Evolutionary conservation across 2,113 vertebrate species (phyloP).

Genomic region (Caranx melampygus): DNA sequence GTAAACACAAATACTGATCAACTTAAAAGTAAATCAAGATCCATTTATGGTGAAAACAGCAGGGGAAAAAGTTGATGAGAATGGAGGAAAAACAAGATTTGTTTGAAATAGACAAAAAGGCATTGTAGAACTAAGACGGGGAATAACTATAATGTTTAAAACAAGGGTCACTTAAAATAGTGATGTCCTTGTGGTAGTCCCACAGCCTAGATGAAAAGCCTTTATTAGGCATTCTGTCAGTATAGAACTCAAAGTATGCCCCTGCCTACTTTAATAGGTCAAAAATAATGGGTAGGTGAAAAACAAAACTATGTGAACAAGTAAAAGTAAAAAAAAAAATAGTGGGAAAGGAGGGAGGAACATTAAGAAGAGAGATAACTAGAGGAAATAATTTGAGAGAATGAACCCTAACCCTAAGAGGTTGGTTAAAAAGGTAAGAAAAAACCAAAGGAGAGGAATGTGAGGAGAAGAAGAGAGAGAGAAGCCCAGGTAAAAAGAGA

Average conservation of each 20-base stretch:
- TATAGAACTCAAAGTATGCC: neutral
- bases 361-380: neutral
- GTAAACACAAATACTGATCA: too few relatives aligned
- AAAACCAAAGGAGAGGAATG: conserved; percentile 17
- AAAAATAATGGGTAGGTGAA: neutral
- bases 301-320: conserved; percentile 16
- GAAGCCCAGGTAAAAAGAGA: conserved; percentile 49
- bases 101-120: too few relatives aligned
- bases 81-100: too few relatives aligned
- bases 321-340: conserved; percentile 3
- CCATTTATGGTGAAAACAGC: too few relatives aligned
- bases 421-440: conserved; percentile 5
- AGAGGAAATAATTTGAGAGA: neutral
- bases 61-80: too few relatives aligned
- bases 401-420: conserved; percentile 43
- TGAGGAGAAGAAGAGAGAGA: neutral
- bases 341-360: neutral
- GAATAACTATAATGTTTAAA: too few relatives aligned
- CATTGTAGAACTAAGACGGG: too few relatives aligned
- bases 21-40: too few relatives aligned
- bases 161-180: neutral
- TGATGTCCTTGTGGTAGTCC: neutral
- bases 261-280: conserved; percentile 18
- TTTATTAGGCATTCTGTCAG: conserved; percentile 62
- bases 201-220: conserved; percentile 44